Evolutionary conservation across 2,113 vertebrate genomes (phyloP), one percentile per base, ranked within the genome.

Genomic region (Galbula dea): DNA sequence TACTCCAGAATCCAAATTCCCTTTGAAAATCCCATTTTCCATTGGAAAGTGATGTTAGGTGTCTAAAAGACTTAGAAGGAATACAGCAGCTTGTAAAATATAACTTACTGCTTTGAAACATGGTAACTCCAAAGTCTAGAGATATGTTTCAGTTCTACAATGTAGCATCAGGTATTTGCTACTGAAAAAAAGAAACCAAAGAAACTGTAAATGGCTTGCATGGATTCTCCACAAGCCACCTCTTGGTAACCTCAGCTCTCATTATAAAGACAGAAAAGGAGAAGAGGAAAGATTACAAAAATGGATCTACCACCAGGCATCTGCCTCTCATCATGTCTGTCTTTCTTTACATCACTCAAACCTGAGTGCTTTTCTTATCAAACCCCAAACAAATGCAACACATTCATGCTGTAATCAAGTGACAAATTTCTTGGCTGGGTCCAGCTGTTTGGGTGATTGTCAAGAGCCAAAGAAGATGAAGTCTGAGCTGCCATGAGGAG

Each of bases 321-420:
- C 32, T 65, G 39, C 45, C 21, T 9, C 37, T 54, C 43, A 34
- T 5, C 9, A 9, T 1, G 2, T 43, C 61, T 1, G 2, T 43
- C 61, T 66, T 12, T 37, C 51, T 23, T 48, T 36, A 27, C 20
- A 37, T 18, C 30, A 46, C n/a, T 72, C 54, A 55, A 68, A 61
- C 7, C 16, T 0, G 0, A 36, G 12, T 1, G 4, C 3, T 67
- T 73, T 69, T 59, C 80, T 37, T 46, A 67, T 6, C 4, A 51
- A 71, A 48, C 32, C 39, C 62, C 34, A 75, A 71, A 49, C 48
- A 90, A 61, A 71, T 3, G 0, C 5, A 81, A 63, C 26, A 54
- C 29, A 24, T n/a, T 39, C 41, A 17, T 4, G 10, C 19, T n/a
- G 10, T 55, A 77, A 83, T 71, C 30, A 83, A 51, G 52, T 10